Evolutionary conservation across 35 echinoderm and acorn worm species (phyloP).

Genomic region (Eucidaris tribuloides): DNA sequence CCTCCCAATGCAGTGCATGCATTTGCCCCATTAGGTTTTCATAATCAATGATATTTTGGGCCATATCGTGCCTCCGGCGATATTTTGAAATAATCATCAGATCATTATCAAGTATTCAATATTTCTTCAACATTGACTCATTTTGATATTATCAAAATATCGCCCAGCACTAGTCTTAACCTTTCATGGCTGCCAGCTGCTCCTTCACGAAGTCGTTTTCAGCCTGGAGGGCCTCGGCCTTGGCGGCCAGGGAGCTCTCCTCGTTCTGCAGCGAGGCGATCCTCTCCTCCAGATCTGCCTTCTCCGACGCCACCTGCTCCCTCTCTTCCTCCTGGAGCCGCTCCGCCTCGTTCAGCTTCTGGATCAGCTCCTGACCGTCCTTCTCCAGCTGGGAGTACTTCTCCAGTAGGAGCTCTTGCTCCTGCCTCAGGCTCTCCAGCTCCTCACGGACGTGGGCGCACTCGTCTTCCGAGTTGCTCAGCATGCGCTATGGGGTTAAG

Average conservation of each 20-base stretch:
- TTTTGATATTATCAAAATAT: not conserved
- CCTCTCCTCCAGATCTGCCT: constrained; percentile 54
- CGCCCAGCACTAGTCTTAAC: not conserved
- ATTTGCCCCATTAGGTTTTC: not conserved
- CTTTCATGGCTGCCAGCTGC: constrained; percentile 32
- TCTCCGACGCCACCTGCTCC: constrained; percentile 48
- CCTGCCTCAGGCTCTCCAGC: constrained; percentile 72
- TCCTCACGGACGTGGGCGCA: constrained; percentile 62
- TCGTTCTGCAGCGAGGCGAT: constrained; percentile 30
- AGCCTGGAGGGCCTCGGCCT: constrained; percentile 67
- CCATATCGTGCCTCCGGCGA: not conserved
- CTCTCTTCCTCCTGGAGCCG: constrained; percentile 75
- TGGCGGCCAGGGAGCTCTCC: constrained; percentile 46
- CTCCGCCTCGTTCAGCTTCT: constrained; percentile 62
- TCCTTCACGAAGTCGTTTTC: constrained; percentile 66
- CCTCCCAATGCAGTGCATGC: not conserved
- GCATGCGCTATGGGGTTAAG: constrained; percentile 41
- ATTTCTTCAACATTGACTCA: no score
- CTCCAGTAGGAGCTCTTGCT: constrained; percentile 65
- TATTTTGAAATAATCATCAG: no score
- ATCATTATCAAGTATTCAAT: no score
- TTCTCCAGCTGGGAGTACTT: constrained; percentile 70
- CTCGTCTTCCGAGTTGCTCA: constrained; percentile 96
- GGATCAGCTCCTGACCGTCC: constrained; percentile 54
- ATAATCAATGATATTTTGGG: not conserved